Evolutionary conservation across 2,113 vertebrate species (phyloP), one percentile per base, ranked within the genome.

Genomic region (Ciconia stormi): DNA sequence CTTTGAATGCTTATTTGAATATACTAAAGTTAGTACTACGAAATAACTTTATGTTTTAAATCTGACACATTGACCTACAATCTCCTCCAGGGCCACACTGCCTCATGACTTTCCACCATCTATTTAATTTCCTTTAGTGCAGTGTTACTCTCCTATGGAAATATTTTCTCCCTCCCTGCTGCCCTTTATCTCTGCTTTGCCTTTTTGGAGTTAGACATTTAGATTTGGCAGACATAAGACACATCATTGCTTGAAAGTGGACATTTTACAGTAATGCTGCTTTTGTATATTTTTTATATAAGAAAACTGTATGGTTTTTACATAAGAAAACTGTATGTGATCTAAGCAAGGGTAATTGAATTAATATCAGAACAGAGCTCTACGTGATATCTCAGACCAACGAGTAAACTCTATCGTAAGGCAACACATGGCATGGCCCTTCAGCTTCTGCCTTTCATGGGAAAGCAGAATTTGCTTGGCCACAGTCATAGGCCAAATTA

Each of bases 171-270:
- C 32, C 6, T 79, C 34, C 2, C 23, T 72, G 18, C 23, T 90
- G 34, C 56, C 38, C 20, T 87, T 94, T 96, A 66, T 18, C 11
- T 42, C 15, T 81, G 1, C 30, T 67, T 92, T 67, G 32, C 19
- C 30, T 69, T 82, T 93, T 71, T 82, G 70, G 53, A 71, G 26
- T 49, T 55, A 94, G 61, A 87, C 42, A 38, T 89, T 95, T 74
- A 62, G 40, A 85, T 70, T 52, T 90, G 53, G 20, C 40, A 91
- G 56, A 49, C 11, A 56, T 59, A 89, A 72, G 61, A 84, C 13
- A 17, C 10, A 22, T 29, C 10, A 22, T 29, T 17, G 5, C 34
- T 72, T 76, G 30, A 53, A 93, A 87, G 44, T 10, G 7, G 40
- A 50, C 13, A 69, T 69, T 90, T 91, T 72, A 42, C 23, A 90